Conservation (phyloP, 2,113 vertebrate genomes). For the Aphelocoma coerulescens region DNA sequence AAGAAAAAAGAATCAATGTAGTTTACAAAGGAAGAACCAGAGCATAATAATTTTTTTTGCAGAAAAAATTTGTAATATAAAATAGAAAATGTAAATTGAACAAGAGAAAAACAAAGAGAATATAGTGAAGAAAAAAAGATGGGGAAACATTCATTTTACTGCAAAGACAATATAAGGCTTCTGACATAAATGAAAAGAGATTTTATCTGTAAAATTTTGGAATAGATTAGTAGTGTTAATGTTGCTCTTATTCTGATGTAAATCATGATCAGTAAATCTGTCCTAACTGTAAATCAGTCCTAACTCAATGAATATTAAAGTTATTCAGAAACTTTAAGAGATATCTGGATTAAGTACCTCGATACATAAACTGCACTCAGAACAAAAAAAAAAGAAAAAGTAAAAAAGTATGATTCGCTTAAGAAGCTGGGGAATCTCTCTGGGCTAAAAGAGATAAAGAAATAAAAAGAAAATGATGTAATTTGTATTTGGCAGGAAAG, state of each 20-base stretch:
- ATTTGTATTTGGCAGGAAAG: conserved; percentile 13
- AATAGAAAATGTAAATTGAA: neutral
- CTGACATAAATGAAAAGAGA: neutral
- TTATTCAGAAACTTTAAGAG: neutral
- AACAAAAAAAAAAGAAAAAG: neutral
- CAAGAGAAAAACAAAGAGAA: neutral
- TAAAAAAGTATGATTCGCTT: neutral
- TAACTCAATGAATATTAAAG: neutral
- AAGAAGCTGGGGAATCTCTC: neutral
- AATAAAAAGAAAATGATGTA: neutral
- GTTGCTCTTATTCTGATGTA: neutral
- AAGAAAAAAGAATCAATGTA: neutral
- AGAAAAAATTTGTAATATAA: neutral
- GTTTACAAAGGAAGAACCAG: neutral
- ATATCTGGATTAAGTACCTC: neutral
- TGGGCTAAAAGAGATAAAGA: neutral
- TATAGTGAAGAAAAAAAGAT: neutral
- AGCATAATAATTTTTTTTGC: neutral
- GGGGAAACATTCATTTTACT: neutral
- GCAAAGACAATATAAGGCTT: neutral
- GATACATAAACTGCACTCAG: neutral
- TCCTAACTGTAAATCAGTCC: too few species aligned
- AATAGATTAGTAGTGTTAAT: neutral
- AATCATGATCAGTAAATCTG: neutral
- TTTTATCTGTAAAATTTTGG: neutral